A percentile compares a stretch with the other conserved stretches of the same genome.
phyloP scores from a whole-genome alignment of 1,140 invertebrate genomes.

The Pteromalus puparum region DNA sequence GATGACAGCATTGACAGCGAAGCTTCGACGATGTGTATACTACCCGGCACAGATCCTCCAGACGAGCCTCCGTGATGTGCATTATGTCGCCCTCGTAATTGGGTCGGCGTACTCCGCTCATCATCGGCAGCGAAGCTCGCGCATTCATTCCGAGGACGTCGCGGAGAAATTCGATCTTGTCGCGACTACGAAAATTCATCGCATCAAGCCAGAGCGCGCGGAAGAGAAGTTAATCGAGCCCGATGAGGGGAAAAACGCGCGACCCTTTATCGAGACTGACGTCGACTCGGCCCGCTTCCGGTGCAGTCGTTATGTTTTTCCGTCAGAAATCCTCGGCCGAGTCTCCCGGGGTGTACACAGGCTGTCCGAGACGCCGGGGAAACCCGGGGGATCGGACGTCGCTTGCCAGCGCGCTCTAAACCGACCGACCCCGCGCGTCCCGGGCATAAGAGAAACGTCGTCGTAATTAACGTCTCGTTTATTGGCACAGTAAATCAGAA shows the following conservation, averaged over 20 bases:
- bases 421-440: not conserved
- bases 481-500: slow-evolving; percentile 66
- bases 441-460: slow-evolving; percentile 50
- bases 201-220: slow-evolving; percentile 11
- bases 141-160: not conserved
- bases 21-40: too few species aligned
- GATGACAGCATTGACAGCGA: not conserved
- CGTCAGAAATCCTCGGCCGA: not conserved
- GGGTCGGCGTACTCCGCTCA: too few species aligned
- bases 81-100: not conserved
- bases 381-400: not conserved
- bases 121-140: not conserved
- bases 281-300: not conserved
- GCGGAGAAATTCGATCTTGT: not conserved
- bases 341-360: too few species aligned
- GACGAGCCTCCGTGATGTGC: not conserved
- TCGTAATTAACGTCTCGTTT: slow-evolving; percentile 58
- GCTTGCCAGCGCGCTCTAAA: slow-evolving; percentile 15
- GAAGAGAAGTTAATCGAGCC: slow-evolving; percentile 36
- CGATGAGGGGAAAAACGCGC: not conserved
- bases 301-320: not conserved
- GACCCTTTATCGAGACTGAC: not conserved
- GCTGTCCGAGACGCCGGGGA: too few species aligned
- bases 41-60: too few species aligned
- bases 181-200: slow-evolving; percentile 6